Evolutionary conservation across 2,113 vertebrate genomes (phyloP).

Genomic region (Corythoichthys intestinalis): DNA sequence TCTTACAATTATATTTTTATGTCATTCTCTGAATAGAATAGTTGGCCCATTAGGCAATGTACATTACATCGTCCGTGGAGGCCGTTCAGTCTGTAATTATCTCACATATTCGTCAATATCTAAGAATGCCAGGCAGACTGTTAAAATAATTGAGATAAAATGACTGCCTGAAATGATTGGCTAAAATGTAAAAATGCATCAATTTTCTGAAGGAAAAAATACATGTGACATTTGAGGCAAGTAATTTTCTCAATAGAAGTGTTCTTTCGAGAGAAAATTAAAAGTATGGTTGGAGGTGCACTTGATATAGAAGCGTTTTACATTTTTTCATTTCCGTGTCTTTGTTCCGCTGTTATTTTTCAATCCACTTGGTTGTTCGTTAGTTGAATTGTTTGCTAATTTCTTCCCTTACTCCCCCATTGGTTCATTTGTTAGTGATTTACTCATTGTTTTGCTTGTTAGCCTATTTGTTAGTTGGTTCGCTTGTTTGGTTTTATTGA

Average conservation of each 20-base stretch:
- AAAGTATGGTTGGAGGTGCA: neutral
- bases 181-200: neutral
- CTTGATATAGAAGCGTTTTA: constrained; percentile 38
- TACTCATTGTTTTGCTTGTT: neutral
- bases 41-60: constrained; percentile 20
- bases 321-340: constrained; percentile 20
- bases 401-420: too few relatives aligned
- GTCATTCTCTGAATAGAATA: constrained; percentile 9
- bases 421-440: too few relatives aligned
- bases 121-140: constrained; percentile 49
- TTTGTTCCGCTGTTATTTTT: neutral
- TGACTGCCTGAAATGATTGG: neutral
- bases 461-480: too few relatives aligned
- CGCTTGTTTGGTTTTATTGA: too few relatives aligned
- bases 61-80: constrained; percentile 26
- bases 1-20: constrained; percentile 7
- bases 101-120: constrained; percentile 42
- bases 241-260: constrained; percentile 63
- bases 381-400: too few relatives aligned
- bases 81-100: constrained; percentile 51
- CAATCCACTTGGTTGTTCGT: too few relatives aligned
- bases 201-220: constrained; percentile 52
- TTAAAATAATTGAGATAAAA: constrained; percentile 56
- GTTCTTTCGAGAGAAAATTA: constrained; percentile 13
- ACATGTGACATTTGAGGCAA: constrained; percentile 65